Evolutionary conservation across 2,888 invertebrate genomes (phyloP).

Genomic region (Odontocolon sp.): DNA sequence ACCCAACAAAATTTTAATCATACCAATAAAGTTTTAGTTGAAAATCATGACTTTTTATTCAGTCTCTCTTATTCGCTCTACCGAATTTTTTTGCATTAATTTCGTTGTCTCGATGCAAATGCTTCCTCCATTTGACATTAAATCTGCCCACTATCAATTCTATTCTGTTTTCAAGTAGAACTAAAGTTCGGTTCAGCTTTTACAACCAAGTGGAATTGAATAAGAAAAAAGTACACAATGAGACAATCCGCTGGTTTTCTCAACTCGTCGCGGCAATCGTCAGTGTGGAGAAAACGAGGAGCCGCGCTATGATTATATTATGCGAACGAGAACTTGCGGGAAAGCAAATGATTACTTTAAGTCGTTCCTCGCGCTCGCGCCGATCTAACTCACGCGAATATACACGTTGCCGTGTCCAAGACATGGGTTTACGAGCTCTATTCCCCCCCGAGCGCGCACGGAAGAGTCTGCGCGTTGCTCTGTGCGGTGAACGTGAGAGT

Average conservation of each 20-base stretch:
- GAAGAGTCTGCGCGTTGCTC: background rate
- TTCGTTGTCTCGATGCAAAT: constrained; percentile 6
- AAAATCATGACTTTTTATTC: constrained; percentile 28
- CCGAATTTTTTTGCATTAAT: no score
- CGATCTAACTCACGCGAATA: constrained; percentile 34
- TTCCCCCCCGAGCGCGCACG: background rate
- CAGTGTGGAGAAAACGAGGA: constrained; percentile 21
- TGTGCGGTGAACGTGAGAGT: constrained; percentile 7
- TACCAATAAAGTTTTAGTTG: no score
- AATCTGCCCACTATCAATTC: constrained; percentile 10
- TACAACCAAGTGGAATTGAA: constrained; percentile 11
- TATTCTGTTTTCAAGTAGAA: background rate
- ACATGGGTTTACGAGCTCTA: constrained; percentile 35
- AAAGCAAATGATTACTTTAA: constrained; percentile 42
- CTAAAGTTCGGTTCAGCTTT: no score
- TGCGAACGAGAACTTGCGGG: constrained; percentile 32
- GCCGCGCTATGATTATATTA: constrained; percentile 47
- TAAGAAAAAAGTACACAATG: constrained; percentile 25
- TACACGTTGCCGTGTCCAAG: constrained; percentile 25
- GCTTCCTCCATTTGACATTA: constrained; percentile 26
- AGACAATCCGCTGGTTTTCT: constrained; percentile 28
- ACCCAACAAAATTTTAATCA: no score
- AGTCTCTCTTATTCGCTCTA: background rate
- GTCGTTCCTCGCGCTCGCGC: background rate
- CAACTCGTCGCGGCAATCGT: constrained; percentile 3